A percentile compares a stretch with the other conserved stretches of the same genome.
Conservation (phyloP, 2,888 invertebrate species). For the Orthosia gracilis region DNA sequence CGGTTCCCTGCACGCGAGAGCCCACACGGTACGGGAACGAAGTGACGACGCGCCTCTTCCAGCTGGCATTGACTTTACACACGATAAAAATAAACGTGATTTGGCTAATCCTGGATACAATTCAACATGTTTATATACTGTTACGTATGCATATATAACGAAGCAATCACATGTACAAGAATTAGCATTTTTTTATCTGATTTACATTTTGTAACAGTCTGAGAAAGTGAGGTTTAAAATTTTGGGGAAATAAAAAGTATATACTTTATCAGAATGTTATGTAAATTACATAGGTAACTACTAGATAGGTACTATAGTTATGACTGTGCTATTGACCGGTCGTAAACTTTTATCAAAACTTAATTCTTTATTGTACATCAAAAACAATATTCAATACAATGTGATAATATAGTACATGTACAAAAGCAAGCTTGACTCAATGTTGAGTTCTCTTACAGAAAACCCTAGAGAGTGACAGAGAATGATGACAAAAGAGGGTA, state of each 20-base stretch:
- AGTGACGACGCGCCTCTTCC: conserved; percentile 72
- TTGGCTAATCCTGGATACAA: conserved; percentile 77
- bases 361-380: too few species aligned
- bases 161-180: conserved; percentile 23
- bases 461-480: too few species aligned
- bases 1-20: conserved; percentile 40
- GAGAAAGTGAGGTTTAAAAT: conserved; percentile 22
- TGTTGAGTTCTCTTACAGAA: too few species aligned
- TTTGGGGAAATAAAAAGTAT: background rate
- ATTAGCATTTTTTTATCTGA: conserved; percentile 25
- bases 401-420: too few species aligned
- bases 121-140: conserved; percentile 70
- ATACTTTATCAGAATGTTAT: too few species aligned
- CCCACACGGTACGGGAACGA: conserved; percentile 66
- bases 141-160: conserved; percentile 65
- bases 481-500: too few species aligned
- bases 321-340: background rate
- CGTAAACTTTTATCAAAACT: conserved; percentile 44
- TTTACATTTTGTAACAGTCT: conserved; percentile 27
- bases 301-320: background rate
- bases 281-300: background rate
- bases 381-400: too few species aligned
- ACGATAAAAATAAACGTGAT: conserved; percentile 84
- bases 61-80: conserved; percentile 82
- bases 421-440: too few species aligned